Evolutionary conservation across 1,140 invertebrate genomes (phyloP).

Genomic region (Tetramorium simillimum): DNA sequence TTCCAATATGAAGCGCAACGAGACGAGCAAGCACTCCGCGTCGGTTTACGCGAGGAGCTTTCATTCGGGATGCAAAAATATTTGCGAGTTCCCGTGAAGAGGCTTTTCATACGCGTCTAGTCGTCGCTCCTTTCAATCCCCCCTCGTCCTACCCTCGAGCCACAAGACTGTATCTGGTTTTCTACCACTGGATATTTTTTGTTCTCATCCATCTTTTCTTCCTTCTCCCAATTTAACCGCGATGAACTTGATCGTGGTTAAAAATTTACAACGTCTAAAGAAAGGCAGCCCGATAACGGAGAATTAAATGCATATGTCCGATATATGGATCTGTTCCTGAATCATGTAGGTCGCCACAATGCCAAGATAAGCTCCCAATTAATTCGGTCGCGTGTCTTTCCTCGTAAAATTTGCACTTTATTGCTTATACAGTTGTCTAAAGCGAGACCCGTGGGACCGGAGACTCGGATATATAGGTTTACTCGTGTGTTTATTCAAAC

Average conservation of each 20-base stretch:
- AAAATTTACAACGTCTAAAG: not conserved
- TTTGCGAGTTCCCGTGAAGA: constrained; percentile 24
- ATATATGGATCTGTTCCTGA: not conserved
- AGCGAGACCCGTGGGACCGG: not conserved
- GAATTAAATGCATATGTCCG: not conserved
- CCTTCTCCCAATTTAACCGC: not conserved
- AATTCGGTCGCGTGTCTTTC: not conserved
- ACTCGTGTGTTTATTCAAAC: not conserved
- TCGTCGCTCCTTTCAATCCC: not conserved
- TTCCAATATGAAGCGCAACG: constrained; percentile 33
- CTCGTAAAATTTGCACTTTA: not conserved
- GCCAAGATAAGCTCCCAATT: not conserved
- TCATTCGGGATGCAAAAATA: constrained; percentile 46
- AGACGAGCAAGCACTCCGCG: constrained; percentile 34
- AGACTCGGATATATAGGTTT: not conserved
- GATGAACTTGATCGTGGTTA: not conserved
- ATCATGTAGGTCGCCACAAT: not conserved
- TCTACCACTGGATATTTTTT: not conserved
- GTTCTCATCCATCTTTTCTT: not conserved
- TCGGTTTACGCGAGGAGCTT: constrained; percentile 38
- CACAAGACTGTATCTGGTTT: not conserved
- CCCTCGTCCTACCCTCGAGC: not conserved
- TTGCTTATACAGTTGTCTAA: not conserved
- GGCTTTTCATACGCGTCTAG: constrained; percentile 9
- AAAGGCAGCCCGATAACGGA: not conserved